These are phyloP conservation scores for Potorous gilbertii DNA, from an alignment of 2,797 vertebrate species.

Conservation along the genomic window DNA sequence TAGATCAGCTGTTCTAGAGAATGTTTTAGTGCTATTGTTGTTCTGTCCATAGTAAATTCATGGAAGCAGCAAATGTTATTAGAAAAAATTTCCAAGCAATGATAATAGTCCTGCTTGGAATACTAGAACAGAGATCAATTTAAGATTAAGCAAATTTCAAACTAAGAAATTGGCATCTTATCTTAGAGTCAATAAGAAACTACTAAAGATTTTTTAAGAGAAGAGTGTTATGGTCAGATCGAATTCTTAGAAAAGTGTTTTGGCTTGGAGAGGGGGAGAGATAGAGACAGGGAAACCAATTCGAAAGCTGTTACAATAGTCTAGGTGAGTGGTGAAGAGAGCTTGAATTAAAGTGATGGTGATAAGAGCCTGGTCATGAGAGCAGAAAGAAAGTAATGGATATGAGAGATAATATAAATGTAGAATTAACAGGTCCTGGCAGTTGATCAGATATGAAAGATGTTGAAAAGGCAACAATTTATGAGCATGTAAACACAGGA, in stretches of 20 bases:
- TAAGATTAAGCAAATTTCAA: background rate
- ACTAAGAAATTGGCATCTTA: background rate
- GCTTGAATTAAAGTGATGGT: no score
- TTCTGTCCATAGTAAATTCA: no score
- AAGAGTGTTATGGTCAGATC: background rate
- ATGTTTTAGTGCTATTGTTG: background rate
- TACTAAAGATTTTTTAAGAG: background rate
- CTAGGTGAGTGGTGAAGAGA: background rate
- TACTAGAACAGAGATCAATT: background rate
- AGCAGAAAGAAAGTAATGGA: background rate
- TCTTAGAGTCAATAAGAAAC: background rate
- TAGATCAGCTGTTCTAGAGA: background rate
- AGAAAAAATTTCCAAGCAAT: background rate
- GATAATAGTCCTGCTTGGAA: background rate
- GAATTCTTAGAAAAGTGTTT: background rate
- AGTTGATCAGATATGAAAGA: background rate
- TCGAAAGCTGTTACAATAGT: background rate
- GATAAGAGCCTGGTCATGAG: background rate
- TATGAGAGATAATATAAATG: background rate
- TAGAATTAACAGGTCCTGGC: background rate
- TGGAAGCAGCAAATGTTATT: background rate
- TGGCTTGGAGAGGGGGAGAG: background rate
- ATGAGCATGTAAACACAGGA: background rate
- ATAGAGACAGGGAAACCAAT: background rate
- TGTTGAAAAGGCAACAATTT: background rate